Base-by-base conservation (phyloP, 2,797 vertebrate genomes). In the Cygnus olor region DNA sequence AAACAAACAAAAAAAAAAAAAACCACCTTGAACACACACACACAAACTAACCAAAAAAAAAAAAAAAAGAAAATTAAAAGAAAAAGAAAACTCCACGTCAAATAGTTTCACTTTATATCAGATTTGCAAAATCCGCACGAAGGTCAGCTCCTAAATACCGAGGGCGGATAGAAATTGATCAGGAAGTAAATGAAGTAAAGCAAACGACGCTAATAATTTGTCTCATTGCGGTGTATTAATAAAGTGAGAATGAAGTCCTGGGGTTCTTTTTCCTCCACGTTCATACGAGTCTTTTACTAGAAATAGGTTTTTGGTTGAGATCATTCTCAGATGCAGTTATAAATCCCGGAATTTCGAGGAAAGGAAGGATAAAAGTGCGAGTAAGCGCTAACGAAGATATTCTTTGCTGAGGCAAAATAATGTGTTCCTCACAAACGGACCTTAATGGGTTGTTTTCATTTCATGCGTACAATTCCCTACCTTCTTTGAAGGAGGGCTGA, bases 381-480 rank as follows among this genome's bases (percentile, higher is more conserved):
- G 66, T 94, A 95, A 96, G 88, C 79, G 95, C 97, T 97, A 98
- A 98, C 97, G 97, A 97, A 91, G 92, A 95, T 97, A 97, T 94
- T 97, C 97, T 98, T 97, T 97, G 95, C 94, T 76, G 96, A 92
- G 91, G 86, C 21, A 96, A 97, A 93, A 97, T 97, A 93, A 94
- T 89, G 94, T 95, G 97, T 91, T 93, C 94, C 91, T 84, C 88
- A 94, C 95, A 89, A 95, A 91, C 77, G 76, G 94, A 95, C 85
- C 77, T 97, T 98, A 97, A 97, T 97, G 94, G 95, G 95, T 97
- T 97, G 97, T 98, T 98, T 97, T 96, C 95, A 96, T 97, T 98
- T 97, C 94, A 95, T 85, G 95, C 95, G 90, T 89, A 91, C 97
- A 88, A 95, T 98, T 97, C 98, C 98, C 98, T 98, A 97, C 98